A percentile compares a stretch with the other conserved stretches of the same genome.
Evolutionary conservation across 1,140 invertebrate genomes (phyloP).

Genomic region (Nasonia giraulti): DNA sequence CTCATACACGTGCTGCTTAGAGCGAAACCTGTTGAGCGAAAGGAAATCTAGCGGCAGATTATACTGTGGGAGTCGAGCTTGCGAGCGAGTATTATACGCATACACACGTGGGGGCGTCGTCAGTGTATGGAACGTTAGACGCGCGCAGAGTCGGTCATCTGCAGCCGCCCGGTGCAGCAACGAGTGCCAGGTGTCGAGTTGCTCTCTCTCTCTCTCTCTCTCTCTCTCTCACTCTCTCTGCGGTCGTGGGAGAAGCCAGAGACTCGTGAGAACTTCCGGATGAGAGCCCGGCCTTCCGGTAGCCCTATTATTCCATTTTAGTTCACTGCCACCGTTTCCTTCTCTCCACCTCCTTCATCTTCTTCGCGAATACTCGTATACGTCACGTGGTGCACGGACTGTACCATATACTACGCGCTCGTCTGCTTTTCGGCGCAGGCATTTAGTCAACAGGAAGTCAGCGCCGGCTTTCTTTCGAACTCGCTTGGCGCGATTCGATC

Average conservation of each 20-base stretch:
- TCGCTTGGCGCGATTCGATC: not conserved
- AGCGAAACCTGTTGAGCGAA: constrained; percentile 14
- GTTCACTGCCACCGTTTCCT: constrained; percentile 68
- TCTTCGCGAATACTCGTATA: not conserved
- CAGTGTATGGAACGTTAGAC: constrained; percentile 26
- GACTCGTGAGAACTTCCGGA: constrained; percentile 75
- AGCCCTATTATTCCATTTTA: constrained; percentile 73
- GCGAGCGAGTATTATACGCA: not conserved
- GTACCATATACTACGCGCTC: not conserved
- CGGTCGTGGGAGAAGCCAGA: constrained; percentile 73
- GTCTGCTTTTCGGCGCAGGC: not conserved
- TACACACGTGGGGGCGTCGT: not conserved
- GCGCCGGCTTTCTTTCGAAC: not conserved
- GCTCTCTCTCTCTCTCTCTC: constrained; percentile 1
- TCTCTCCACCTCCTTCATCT: constrained; percentile 45
- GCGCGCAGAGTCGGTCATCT: not conserved
- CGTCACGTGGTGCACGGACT: not conserved
- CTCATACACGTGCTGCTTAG: not conserved
- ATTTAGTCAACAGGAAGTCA: constrained; percentile 1
- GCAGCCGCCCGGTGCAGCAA: constrained; percentile 12
- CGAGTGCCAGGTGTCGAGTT: constrained; percentile 74
- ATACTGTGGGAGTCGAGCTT: not conserved
- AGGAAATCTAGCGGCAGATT: constrained; percentile 28
- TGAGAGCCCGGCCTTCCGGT: constrained; percentile 70
- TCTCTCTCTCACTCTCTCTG: constrained; percentile 50